These are phyloP conservation scores for Marcusenius ussheri DNA, from an alignment of 2,113 vertebrate genomes.

Conservation along the genomic window DNA sequence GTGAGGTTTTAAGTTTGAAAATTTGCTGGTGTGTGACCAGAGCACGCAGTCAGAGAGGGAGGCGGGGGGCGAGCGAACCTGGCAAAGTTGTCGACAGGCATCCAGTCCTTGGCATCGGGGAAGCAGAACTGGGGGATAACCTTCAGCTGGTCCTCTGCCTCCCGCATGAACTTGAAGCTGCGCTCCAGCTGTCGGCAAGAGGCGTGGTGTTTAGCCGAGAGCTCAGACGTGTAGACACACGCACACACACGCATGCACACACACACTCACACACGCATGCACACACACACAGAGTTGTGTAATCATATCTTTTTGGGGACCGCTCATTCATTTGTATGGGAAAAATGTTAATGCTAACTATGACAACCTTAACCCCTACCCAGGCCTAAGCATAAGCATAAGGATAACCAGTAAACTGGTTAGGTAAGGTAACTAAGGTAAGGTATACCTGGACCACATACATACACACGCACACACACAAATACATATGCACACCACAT, in stretches of 20 bases:
- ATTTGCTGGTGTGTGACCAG: background rate
- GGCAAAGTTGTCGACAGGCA: conserved; percentile 81
- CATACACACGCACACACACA: background rate
- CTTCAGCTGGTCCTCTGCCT: conserved; percentile 91
- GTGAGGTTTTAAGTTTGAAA: background rate
- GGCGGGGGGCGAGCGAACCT: conserved; percentile 57
- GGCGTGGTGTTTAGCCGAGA: background rate
- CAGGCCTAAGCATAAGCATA: too few species aligned
- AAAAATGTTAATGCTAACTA: too few species aligned
- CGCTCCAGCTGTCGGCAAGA: conserved; percentile 71
- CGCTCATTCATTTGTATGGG: too few species aligned
- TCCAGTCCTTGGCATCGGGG: conserved; percentile 92
- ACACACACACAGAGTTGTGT: background rate
- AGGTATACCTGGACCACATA: background rate
- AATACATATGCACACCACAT: background rate
- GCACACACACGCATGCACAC: background rate
- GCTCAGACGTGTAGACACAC: background rate
- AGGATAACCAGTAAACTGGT: too few species aligned
- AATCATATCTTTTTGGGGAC: too few species aligned
- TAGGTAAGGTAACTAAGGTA: too few species aligned
- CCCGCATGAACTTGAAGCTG: conserved; percentile 88
- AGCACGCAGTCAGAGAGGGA: background rate
- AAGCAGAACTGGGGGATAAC: conserved; percentile 96
- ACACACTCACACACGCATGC: background rate
- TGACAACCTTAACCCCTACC: too few species aligned